Conservation (phyloP, 1,140 invertebrate genomes). For the Megathymus violae region DNA sequence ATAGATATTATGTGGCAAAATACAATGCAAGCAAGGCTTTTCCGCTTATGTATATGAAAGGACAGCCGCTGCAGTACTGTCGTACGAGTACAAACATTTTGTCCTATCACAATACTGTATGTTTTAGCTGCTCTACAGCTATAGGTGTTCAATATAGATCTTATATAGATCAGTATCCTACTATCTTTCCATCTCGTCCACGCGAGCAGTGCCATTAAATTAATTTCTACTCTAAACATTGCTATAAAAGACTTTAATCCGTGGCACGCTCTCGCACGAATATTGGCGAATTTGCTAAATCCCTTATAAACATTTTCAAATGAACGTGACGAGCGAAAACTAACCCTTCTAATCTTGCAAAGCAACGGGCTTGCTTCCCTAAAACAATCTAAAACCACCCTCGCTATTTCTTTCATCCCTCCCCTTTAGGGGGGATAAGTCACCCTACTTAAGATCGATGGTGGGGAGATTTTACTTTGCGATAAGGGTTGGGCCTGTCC, state of each 20-base stretch:
- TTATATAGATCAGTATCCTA: no score
- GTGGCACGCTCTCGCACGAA: conserved; percentile 1
- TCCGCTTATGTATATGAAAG: no score
- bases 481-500: conserved; percentile 68
- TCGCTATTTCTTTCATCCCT: conserved; percentile 73
- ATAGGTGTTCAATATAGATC: no score
- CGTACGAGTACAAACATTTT: no score
- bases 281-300: conserved; percentile 23
- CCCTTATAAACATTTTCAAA: conserved; percentile 45
- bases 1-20: no score
- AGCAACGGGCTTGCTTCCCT: conserved; percentile 45
- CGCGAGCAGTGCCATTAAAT: neutral
- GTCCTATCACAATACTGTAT: no score
- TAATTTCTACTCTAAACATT: no score
- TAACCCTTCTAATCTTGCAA: conserved; percentile 67
- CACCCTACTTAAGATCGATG: conserved; percentile 81
- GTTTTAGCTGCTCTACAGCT: no score
- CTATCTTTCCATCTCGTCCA: no score
- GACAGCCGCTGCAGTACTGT: no score
- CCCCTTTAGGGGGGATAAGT: conserved; percentile 67
- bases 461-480: conserved; percentile 71
- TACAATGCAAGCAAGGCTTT: no score
- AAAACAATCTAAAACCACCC: conserved; percentile 57
- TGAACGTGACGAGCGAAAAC: conserved; percentile 71
- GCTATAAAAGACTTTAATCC: no score